phyloP scores from a whole-genome alignment of 2,888 invertebrate genomes.

The Nomada ferruginata region DNA sequence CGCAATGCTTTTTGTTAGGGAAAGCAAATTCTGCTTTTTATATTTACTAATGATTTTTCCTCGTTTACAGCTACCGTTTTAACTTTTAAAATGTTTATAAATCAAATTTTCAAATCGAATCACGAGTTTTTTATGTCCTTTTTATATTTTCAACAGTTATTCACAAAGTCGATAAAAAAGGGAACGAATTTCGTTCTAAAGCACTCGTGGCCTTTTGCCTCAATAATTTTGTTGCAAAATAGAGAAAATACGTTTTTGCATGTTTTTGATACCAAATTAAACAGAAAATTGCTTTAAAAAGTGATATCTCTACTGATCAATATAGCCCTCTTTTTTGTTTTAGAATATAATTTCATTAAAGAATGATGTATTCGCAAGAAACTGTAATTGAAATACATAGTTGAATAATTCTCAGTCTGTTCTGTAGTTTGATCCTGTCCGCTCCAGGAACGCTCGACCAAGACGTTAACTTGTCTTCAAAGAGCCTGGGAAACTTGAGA shows the following conservation, averaged over 20 bases:
- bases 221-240: not conserved
- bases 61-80: too few species aligned
- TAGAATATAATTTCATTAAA: not conserved
- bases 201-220: not conserved
- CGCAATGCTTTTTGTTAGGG: not conserved
- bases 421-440: not conserved
- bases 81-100: too few species aligned
- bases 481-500: not conserved
- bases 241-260: not conserved
- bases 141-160: too few species aligned
- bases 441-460: constrained; percentile 21
- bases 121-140: too few species aligned
- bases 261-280: not conserved
- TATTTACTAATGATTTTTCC: not conserved
- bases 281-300: not conserved
- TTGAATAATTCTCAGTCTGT: not conserved
- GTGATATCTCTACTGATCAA: too few species aligned
- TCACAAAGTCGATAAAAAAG: too few species aligned
- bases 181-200: not conserved
- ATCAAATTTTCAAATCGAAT: too few species aligned
- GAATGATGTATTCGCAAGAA: not conserved
- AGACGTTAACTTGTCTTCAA: not conserved
- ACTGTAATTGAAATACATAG: not conserved
- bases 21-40: not conserved
- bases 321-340: too few species aligned